Base-by-base conservation (phyloP, 1,140 invertebrate genomes). In the Globodera ellingtonae region DNA sequence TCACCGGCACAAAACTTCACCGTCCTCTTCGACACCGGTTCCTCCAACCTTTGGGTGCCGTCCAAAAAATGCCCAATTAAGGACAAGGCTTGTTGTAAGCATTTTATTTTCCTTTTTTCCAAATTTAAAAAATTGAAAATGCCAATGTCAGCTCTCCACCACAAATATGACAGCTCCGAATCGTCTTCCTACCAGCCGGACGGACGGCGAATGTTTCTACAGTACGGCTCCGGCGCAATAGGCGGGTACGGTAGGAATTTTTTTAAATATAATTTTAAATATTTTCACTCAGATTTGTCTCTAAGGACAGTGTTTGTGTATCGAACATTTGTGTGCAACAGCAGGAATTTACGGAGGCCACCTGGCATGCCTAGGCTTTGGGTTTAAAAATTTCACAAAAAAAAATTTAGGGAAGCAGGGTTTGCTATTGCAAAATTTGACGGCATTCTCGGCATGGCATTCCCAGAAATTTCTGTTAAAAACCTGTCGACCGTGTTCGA, bases 401-500 rank as follows among this genome's bases (percentile, higher is more conserved):
- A 52, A 10, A 3, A 52, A 3, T 62, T 62, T 72, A 78, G 92
- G 86, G 96, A 99, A 91, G 97, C 97, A 15, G 90, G 90, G 9
- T 91, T 94, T 98, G 4, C 95, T 94, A 95, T 95, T 79, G 95
- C 95, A 78, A 97, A 97, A 91, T 98, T 98, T 90, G 97, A 99
- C 90, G 52, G 96, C 95, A 97, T 98, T 85, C 92, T 98, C n/a
- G 96, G 96, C 81, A 93, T 98, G 92, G 95, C 92, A 3, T 98
- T 95, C 89, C 91, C 92, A 81, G 93, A 92, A 56, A 98, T 99
- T 87, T 92, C 95, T 52, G 91, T 92, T 62, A 81, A 85, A 18
- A 85, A 85, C 66, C 84, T 91, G 59, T 89, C 91, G 62, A 95
- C 97, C 0, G 94, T 97, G 18, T 98, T 99, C 90, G 93, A 98